Evolutionary conservation across 1,140 invertebrate species (phyloP).

Genomic region (Cydia pomonella): DNA sequence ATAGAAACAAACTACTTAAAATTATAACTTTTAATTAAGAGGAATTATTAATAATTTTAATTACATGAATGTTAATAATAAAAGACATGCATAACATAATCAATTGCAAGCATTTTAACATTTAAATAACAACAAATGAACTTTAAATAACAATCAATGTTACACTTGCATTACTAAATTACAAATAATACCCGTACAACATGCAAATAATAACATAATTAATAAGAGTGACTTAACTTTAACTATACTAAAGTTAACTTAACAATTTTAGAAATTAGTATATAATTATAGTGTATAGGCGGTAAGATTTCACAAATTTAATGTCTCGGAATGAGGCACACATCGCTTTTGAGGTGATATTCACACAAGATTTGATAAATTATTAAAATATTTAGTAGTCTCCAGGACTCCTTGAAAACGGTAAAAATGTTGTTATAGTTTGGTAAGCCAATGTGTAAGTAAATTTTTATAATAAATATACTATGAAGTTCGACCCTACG

Average conservation of each 20-base stretch:
- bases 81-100: slow-evolving; percentile 3
- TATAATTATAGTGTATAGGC: background rate
- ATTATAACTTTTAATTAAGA: background rate
- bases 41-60: background rate
- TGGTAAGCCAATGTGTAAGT: too few relatives aligned
- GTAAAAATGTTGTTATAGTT: too few relatives aligned
- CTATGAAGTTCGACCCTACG: too few relatives aligned
- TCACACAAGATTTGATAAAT: too few relatives aligned
- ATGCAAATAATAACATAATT: background rate
- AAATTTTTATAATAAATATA: too few relatives aligned
- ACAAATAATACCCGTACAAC: background rate
- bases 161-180: background rate
- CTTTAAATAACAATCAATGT: background rate
- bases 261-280: background rate
- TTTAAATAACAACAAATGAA: background rate
- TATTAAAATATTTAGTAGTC: too few relatives aligned
- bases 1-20: background rate
- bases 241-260: background rate
- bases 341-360: too few relatives aligned
- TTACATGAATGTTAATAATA: background rate
- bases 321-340: background rate
- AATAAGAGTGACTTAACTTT: background rate
- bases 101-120: background rate
- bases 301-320: background rate
- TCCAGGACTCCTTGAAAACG: too few relatives aligned